Percentiles rank a stretch among this genome's conserved stretches.
These are phyloP conservation scores for Polydrusus cervinus DNA, from an alignment of 2,888 invertebrate species.

Conservation along the genomic window DNA sequence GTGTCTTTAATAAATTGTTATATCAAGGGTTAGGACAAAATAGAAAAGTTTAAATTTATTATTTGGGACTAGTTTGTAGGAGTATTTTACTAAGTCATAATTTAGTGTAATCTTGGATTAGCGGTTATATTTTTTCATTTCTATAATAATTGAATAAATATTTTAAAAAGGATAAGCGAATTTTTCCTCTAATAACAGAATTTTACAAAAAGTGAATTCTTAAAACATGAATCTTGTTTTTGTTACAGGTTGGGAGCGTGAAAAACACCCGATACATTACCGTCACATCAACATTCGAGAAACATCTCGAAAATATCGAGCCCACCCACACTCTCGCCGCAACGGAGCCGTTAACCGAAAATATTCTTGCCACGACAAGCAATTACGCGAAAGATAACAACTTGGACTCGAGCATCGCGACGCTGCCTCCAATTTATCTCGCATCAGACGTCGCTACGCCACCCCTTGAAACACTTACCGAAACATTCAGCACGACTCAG, in stretches of 20 bases:
- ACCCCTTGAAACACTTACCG: conserved; percentile 89
- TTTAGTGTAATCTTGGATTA: no score
- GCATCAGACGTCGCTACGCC: conserved; percentile 87
- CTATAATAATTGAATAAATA: no score
- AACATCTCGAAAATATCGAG: conserved; percentile 77
- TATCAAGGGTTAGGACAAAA: no score
- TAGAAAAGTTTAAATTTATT: no score
- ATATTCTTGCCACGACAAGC: conserved; percentile 85
- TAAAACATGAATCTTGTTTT: background rate
- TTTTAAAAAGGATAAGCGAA: background rate
- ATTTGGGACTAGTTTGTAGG: no score
- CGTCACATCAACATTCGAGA: conserved; percentile 89
- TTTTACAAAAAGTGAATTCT: no score
- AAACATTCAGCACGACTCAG: conserved; percentile 94
- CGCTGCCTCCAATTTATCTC: conserved; percentile 85
- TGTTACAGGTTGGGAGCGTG: conserved; percentile 85
- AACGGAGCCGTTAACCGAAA: conserved; percentile 89
- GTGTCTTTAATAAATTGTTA: no score
- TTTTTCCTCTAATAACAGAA: background rate
- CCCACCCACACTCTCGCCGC: conserved; percentile 74
- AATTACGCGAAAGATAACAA: conserved; percentile 82
- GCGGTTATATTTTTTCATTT: background rate
- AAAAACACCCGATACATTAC: conserved; percentile 92
- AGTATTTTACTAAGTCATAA: no score
- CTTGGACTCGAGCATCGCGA: conserved; percentile 86